Percentiles rank a stretch among this genome's conserved stretches.
Evolutionary conservation across 2,113 vertebrate species (phyloP).

Genomic region (Pseudorhombus dupliciocellatus): DNA sequence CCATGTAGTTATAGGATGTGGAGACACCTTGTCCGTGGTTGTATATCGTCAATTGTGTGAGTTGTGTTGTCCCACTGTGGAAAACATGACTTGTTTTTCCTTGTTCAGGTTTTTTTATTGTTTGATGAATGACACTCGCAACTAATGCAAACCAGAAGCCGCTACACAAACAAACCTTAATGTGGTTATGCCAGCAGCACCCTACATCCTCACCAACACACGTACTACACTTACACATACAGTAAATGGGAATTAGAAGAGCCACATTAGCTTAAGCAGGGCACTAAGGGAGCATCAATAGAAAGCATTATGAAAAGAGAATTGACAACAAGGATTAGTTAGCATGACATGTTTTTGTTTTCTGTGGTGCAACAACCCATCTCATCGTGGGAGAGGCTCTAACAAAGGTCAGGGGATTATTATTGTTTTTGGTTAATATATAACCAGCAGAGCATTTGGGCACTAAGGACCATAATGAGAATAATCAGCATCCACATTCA

Average conservation of each 20-base stretch:
- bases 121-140: constrained; percentile 55
- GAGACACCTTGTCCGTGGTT: too few relatives aligned
- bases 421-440: not conserved
- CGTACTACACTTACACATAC: constrained; percentile 17
- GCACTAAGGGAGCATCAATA: constrained; percentile 62
- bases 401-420: constrained; percentile 54
- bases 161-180: constrained; percentile 61
- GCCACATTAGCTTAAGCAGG: constrained; percentile 56
- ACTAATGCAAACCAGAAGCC: constrained; percentile 73
- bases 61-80: not conserved
- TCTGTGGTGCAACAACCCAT: not conserved
- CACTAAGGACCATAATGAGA: constrained; percentile 50
- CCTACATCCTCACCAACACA: constrained; percentile 30
- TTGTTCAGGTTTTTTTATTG: not conserved
- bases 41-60: not conserved
- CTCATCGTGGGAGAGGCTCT: constrained; percentile 19
- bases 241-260: constrained; percentile 65
- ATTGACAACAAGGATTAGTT: constrained; percentile 60
- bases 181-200: constrained; percentile 52
- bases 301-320: constrained; percentile 68
- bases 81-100: constrained; percentile 29
- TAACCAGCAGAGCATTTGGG: constrained; percentile 16
- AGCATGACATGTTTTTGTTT: constrained; percentile 46
- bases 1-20: too few relatives aligned
- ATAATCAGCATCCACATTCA: constrained; percentile 43